Evolutionary conservation across 2,888 invertebrate genomes (phyloP), one percentile per base, ranked within the genome.

Genomic region (Steinernema hermaphroditum): DNA sequence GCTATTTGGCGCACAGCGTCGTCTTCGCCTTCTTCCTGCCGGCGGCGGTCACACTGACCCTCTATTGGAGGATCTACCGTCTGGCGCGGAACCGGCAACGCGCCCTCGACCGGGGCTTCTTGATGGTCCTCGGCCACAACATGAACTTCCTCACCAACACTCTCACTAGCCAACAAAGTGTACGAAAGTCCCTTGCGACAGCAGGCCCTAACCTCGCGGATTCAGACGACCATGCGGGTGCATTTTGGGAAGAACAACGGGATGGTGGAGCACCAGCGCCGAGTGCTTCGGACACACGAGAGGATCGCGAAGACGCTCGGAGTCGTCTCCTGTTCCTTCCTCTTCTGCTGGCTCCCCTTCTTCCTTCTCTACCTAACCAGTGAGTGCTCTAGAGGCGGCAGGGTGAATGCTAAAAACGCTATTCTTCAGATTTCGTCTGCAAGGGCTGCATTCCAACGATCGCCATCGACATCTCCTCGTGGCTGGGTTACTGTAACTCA

Each of bases 311-410:
- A 89, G 49, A 90, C 90, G 75, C 86, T 90, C 6, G 90, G 90
- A 0, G 90, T 90, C 16, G 90, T 90, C 71, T 89, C 90, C 84
- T 90, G 90, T 24, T 90, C 90, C 1, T 90, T 90, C 80, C 88
- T 90, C 0, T 83, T 90, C 71, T 90, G 90, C 81, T 90, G 90
- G 88, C 86, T 90, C 32, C 90, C 90, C n/a, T 90, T 90, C 83
- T 90, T 90, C 82, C 88, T 89, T 44, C 85, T 90, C 6, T 90
- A 90, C 81, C 87, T 90, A 70, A 89, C 90, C 24, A 89, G 90
- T 76, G 88, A 89, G 54, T 89, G n/a, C n/a, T 19, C 9, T 8
- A 29, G 32, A 29, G 24, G 2, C 32, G 14, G 37, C 37, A 37
- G n/a, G n/a, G n/a, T n/a, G n/a, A n/a, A 22, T 41, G 9, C 12